Conservation (phyloP, 2,797 vertebrate species). For the Gymnopithys bicolor region DNA sequence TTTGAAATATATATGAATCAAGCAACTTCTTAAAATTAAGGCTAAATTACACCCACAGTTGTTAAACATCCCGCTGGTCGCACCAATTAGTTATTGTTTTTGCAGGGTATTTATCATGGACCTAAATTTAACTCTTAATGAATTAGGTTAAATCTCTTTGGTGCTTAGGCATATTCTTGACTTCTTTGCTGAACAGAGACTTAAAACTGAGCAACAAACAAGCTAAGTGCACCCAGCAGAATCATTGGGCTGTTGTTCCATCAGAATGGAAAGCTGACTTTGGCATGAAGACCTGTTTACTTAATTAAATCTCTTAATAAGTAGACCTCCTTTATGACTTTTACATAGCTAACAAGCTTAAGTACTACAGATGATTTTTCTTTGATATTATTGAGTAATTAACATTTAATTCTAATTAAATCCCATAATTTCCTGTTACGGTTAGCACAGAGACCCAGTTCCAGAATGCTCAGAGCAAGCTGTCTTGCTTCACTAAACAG, state of each 20-base stretch:
- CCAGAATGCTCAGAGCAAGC: background rate
- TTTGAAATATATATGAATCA: background rate
- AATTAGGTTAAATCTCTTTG: background rate
- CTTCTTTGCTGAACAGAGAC: background rate
- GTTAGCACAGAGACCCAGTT: background rate
- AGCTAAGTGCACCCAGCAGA: background rate
- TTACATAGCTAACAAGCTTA: constrained; percentile 45
- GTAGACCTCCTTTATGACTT: constrained; percentile 35
- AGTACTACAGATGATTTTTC: constrained; percentile 25
- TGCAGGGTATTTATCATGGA: background rate
- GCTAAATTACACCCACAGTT: background rate
- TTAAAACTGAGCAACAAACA: constrained; percentile 14
- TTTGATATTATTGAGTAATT: constrained; percentile 61
- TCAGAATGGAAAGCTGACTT: constrained; percentile 27
- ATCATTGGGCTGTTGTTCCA: background rate
- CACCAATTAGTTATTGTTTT: background rate
- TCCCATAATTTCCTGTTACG: background rate
- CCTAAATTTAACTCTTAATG: constrained; percentile 12
- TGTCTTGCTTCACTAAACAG: constrained; percentile 2
- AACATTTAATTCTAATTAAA: constrained; percentile 57
- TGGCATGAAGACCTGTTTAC: constrained; percentile 49
- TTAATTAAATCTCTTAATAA: constrained; percentile 58
- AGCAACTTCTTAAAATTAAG: background rate
- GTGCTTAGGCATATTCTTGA: background rate
- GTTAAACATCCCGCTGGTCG: background rate